These are phyloP conservation scores for Cettia cetti DNA, from an alignment of 2,113 vertebrate genomes.

Conservation along the genomic window DNA sequence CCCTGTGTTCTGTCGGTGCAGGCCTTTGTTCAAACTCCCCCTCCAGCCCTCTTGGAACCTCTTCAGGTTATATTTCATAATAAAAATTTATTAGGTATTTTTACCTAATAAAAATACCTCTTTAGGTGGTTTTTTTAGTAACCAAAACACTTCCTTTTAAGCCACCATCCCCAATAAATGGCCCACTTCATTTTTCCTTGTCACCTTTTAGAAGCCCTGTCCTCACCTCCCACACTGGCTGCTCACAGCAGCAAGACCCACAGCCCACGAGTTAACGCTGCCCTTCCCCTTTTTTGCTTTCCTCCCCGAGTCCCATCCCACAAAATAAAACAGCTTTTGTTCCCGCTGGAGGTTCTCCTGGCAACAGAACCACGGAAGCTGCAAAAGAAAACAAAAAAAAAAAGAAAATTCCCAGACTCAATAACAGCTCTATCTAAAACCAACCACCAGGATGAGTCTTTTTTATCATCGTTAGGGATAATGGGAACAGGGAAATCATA, in stretches of 20 bases:
- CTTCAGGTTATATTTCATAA: background rate
- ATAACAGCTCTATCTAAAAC: background rate
- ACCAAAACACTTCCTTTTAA: background rate
- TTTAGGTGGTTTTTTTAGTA: no score
- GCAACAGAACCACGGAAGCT: background rate
- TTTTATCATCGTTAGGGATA: background rate
- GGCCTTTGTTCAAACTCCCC: background rate
- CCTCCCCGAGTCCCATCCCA: background rate
- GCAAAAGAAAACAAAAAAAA: background rate
- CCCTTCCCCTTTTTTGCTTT: background rate
- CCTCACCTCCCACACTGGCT: background rate
- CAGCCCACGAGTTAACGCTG: accelerated
- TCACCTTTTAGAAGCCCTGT: background rate
- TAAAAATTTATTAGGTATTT: background rate
- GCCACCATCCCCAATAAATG: background rate
- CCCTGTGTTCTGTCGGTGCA: background rate
- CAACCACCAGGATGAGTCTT: background rate
- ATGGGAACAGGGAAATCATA: background rate
- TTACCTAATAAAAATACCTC: background rate
- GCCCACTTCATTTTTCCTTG: accelerated
- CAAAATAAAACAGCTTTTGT: constrained; percentile 37
- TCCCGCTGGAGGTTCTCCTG: background rate
- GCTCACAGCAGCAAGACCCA: background rate
- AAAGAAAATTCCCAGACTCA: background rate
- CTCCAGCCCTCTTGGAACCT: background rate